Percentiles rank a stretch among this genome's conserved stretches.
These are phyloP conservation scores for Erynnis tages DNA, from an alignment of 2,888 invertebrate genomes.

Conservation along the genomic window DNA sequence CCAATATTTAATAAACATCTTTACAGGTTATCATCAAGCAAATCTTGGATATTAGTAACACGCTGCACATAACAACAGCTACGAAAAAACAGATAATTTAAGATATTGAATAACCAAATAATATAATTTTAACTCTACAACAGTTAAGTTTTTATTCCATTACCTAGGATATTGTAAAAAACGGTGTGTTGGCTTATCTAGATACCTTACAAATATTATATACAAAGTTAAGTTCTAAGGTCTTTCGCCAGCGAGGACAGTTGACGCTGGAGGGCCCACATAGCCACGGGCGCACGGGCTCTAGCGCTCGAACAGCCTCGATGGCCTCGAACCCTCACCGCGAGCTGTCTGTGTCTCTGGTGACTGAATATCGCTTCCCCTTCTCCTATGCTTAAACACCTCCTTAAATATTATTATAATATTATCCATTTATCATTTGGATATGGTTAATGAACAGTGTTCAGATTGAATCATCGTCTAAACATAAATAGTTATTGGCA, in stretches of 20 bases:
- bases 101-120: slow-evolving; percentile 65
- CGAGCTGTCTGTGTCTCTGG: background rate
- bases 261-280: slow-evolving; percentile 57
- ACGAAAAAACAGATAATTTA: slow-evolving; percentile 49
- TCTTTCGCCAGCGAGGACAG: slow-evolving; percentile 72
- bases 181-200: slow-evolving; percentile 74
- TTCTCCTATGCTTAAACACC: background rate
- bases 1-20: slow-evolving; percentile 38
- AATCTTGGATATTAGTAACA: slow-evolving; percentile 42
- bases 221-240: slow-evolving; percentile 76
- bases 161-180: slow-evolving; percentile 79
- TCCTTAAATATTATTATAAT: slow-evolving; percentile 14
- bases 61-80: slow-evolving; percentile 48
- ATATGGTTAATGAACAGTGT: slow-evolving; percentile 14
- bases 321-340: background rate
- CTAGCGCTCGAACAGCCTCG: background rate
- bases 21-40: slow-evolving; percentile 26
- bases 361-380: slow-evolving; percentile 6
- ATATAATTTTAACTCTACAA: slow-evolving; percentile 66
- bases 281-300: slow-evolving; percentile 32
- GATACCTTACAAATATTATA: slow-evolving; percentile 71
- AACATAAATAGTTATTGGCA: slow-evolving; percentile 20
- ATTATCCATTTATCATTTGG: background rate
- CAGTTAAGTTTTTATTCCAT: slow-evolving; percentile 72
- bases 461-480: slow-evolving; percentile 7